Base-by-base conservation (phyloP, 2,113 vertebrate species). In the Periophthalmus modestus region DNA sequence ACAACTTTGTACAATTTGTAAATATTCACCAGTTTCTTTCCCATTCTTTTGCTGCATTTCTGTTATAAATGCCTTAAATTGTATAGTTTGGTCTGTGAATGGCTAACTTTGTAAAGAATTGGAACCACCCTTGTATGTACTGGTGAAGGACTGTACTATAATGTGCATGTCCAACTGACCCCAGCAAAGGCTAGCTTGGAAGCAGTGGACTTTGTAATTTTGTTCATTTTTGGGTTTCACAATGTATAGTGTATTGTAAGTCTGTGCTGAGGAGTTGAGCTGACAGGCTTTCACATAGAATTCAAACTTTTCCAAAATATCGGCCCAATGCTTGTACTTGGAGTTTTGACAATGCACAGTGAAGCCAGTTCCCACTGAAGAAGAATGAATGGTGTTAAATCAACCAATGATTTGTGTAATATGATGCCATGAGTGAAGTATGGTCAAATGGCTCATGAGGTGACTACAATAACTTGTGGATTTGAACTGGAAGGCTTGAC, bases 21-120 rank as follows among this genome's bases (percentile, higher is more conserved):
- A 69, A 90, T 71, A 66, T 71, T 88, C 78, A 65, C 5, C 13
- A 23, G n/a, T 36, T 18, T 80, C 88, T 68, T 73, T 78, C 68
- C 73, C 70, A 81, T 69, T 69, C 50, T 87, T 90, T 89, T 85
- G 79, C 66, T 89, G 89, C 85, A 78, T 83, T 85, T 80, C 73
- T 82, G 82, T 86, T 90, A 78, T 91, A 89, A 91, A 93, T 93
- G 93, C 93, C 92, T 94, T 94, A 93, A 92, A 86, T 85, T 92
- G 91, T 93, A 92, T 87, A 93, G 88, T 88, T 85, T 58, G 71
- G 83, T 87, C 81, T 71, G 9, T 67, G 73, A 79, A 86, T 14
- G 73, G 83, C 83, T 73, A 85, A 89, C 80, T 81, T 85, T 82
- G 85, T 80, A 77, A 57, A 54, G 12, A 76, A 47, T 80, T 80